Evolutionary conservation across 1,140 invertebrate species (phyloP), one percentile per base, ranked within the genome.

Genomic region (Eriosoma lanigerum): DNA sequence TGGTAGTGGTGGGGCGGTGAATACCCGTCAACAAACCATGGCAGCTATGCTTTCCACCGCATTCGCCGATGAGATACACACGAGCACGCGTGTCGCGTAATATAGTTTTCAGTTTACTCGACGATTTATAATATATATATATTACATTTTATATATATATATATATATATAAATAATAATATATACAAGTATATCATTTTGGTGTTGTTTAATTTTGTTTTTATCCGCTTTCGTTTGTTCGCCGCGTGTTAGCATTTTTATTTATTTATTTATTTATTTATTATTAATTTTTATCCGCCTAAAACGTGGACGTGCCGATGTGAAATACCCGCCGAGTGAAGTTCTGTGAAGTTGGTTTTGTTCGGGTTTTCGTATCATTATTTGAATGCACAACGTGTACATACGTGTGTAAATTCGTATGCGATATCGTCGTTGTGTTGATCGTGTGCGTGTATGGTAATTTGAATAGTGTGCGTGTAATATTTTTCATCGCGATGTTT

Each of bases 31-130:
- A 76, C 73, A 56, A 76, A 76, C 73, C 54, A 29, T 76, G 21
- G 73, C 50, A 38, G 52, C 73, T 76, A 46, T 17, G 38, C 15
- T 24, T 78, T 19, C 38, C 10, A 32, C 56, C 6, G 75, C 75
- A 78, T 78, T 78, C 75, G 75, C 75, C 75, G 75, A 62, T 29
- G 75, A 78, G 75, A 48, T 29, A 44, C 54, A 10, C n/a, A 48
- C 38, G 56, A 62, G 54, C 15, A n/a, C 56, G 75, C 21, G 75
- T 21, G 56, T 46, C 56, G 75, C 38, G 75, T 48, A 44, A 44
- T 19, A 58, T 24, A 76, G 52, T n/a, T 52, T 26, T 10, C 12
- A 58, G 13, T 78, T 56, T 38, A 38, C 38, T 38, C 46, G 24
- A n/a, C 68, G 68, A 72, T n/a, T n/a, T n/a, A n/a, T n/a, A n/a